phyloP scores from a whole-genome alignment of 2,113 vertebrate genomes.

The Ramphastos sulfuratus region DNA sequence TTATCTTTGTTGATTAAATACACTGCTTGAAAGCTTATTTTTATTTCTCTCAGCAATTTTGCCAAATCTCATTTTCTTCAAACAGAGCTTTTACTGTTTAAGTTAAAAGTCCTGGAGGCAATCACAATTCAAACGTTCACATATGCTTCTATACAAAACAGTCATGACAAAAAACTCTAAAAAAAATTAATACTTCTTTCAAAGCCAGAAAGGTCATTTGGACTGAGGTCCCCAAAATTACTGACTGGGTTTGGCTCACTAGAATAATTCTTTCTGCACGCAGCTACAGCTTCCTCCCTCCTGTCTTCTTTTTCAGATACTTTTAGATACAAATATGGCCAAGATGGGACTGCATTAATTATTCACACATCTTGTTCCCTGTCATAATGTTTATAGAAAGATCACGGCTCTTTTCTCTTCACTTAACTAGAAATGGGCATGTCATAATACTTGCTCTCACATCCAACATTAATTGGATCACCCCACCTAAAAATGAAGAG shows the following conservation, averaged over 20 bases:
- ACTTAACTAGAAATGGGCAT: neutral
- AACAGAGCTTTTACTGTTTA: constrained; percentile 2
- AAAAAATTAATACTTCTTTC: constrained; percentile 9
- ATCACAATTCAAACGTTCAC: neutral
- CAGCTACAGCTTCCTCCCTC: neutral
- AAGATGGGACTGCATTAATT: neutral
- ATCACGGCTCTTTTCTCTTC: neutral
- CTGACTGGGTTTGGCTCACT: neutral
- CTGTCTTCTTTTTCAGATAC: neutral
- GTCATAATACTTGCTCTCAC: neutral
- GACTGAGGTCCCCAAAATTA: constrained; percentile 15
- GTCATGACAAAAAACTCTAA: neutral
- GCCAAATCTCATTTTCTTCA: constrained; percentile 4
- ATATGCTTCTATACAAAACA: neutral
- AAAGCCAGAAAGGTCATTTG: constrained; percentile 6
- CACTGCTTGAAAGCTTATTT: neutral
- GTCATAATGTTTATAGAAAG: neutral
- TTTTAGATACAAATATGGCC: neutral
- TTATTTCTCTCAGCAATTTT: neutral
- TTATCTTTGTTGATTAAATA: neutral
- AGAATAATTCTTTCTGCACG: neutral
- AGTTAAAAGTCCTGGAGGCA: constrained; percentile 1
- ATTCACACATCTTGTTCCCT: neutral
- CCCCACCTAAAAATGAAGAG: neutral
- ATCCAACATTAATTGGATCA: neutral